Evolutionary conservation across 1,140 invertebrate species (phyloP).

Genomic region (Agraylea sexmaculata): DNA sequence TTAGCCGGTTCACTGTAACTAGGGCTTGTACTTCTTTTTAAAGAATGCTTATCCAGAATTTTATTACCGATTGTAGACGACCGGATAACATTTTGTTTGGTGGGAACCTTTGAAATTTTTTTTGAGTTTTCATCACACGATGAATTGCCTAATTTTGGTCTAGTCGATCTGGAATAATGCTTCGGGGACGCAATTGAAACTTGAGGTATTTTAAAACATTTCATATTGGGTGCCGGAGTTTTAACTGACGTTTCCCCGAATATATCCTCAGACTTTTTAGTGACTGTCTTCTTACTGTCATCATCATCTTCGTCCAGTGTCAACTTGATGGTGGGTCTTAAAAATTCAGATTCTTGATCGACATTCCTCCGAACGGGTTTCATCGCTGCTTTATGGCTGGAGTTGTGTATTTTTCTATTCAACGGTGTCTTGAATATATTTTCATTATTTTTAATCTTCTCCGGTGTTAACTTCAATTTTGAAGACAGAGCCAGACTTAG

Average conservation of each 20-base stretch:
- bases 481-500: slow-evolving; percentile 8
- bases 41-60: too few species aligned
- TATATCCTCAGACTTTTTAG: background rate
- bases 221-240: slow-evolving; percentile 4
- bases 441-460: slow-evolving; percentile 8
- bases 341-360: slow-evolving; percentile 10
- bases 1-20: too few species aligned
- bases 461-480: slow-evolving; percentile 17
- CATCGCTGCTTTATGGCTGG: background rate
- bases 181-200: too few species aligned
- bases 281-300: background rate
- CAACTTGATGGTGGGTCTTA: slow-evolving; percentile 14
- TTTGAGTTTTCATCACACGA: too few species aligned
- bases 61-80: too few species aligned
- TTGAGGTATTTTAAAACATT: too few species aligned
- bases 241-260: background rate
- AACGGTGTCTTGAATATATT: slow-evolving; percentile 6
- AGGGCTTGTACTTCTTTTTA: too few species aligned
- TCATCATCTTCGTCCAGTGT: slow-evolving; percentile 14
- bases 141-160: too few species aligned
- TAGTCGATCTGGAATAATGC: too few species aligned
- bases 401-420: background rate
- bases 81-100: too few species aligned
- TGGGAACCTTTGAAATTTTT: too few species aligned
- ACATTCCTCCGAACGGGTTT: slow-evolving; percentile 5